Conservation (phyloP, 2,888 invertebrate species). For the Cosmia pyralina region DNA sequence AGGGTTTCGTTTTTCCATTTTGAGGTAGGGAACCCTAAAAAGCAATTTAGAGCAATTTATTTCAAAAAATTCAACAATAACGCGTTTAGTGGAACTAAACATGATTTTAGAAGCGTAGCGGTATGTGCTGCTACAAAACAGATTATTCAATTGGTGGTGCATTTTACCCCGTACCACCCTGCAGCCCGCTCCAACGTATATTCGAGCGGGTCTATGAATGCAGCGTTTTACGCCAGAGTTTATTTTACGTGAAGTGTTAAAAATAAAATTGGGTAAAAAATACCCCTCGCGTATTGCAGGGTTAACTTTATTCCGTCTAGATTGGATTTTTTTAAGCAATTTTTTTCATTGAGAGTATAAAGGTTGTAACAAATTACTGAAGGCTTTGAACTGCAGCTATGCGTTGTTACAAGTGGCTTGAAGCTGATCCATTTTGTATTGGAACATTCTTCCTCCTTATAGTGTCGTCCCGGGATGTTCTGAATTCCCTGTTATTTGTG, state of each 20-base stretch:
- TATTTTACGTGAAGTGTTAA: constrained; percentile 67
- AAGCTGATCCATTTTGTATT: constrained; percentile 14
- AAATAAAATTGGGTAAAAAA: constrained; percentile 70
- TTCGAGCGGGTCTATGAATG: constrained; percentile 70
- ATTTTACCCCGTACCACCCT: constrained; percentile 71
- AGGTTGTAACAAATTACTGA: constrained; percentile 40
- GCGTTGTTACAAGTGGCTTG: constrained; percentile 30
- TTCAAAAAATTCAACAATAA: constrained; percentile 21
- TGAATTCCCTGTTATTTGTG: background rate
- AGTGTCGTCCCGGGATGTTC: background rate
- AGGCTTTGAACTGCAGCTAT: constrained; percentile 31
- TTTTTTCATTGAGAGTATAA: constrained; percentile 48
- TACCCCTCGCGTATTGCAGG: constrained; percentile 51
- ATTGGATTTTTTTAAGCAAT: constrained; percentile 55
- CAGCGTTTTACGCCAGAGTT: constrained; percentile 67
- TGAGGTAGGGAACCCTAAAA: no score
- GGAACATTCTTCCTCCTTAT: constrained; percentile 12
- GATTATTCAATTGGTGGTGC: constrained; percentile 83
- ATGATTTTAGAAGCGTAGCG: constrained; percentile 30
- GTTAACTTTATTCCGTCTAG: constrained; percentile 60
- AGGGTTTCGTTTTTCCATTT: no score
- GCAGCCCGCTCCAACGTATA: constrained; percentile 62
- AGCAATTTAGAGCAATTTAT: constrained; percentile 22
- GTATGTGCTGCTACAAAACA: constrained; percentile 70
- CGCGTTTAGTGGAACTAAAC: constrained; percentile 29